Evolutionary conservation across 2,113 vertebrate genomes (phyloP).

Genomic region (Potamarius usumacintae): DNA sequence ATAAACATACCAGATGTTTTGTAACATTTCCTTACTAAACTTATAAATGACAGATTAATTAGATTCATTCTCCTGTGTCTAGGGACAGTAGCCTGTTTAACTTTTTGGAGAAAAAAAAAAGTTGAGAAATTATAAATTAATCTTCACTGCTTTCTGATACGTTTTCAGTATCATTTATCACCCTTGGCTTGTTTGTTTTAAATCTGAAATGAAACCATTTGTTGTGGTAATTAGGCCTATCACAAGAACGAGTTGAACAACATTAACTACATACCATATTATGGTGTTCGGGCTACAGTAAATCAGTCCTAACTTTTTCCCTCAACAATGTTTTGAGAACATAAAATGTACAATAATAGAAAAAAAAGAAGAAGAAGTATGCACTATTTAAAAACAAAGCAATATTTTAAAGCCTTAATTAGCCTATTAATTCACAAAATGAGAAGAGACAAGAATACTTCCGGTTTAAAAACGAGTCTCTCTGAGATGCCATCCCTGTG

Average conservation of each 20-base stretch:
- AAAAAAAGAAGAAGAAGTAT: not conserved
- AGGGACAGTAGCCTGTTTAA: not conserved
- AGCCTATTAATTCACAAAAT: not conserved
- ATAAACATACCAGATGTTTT: not conserved
- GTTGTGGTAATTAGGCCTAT: not conserved
- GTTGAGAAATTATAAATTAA: not conserved
- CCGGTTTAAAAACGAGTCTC: too few relatives aligned
- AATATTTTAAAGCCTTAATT: not conserved
- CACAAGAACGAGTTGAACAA: slow-evolving; percentile 36
- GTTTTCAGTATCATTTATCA: not conserved
- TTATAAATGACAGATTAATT: not conserved
- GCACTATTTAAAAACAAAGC: not conserved
- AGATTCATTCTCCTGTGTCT: not conserved
- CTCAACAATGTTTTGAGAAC: not conserved
- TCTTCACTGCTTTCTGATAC: not conserved
- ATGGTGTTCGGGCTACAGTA: slow-evolving; percentile 10
- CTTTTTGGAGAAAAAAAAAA: not conserved
- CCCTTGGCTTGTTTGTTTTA: not conserved
- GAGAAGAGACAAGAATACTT: not conserved
- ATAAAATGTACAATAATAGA: not conserved
- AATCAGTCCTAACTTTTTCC: not conserved
- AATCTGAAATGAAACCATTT: not conserved
- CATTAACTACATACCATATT: slow-evolving; percentile 19
- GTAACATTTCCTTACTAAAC: not conserved
- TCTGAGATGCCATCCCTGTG: not conserved